Evolutionary conservation across 2,797 vertebrate genomes (phyloP).

Genomic region (Characodon lateralis): DNA sequence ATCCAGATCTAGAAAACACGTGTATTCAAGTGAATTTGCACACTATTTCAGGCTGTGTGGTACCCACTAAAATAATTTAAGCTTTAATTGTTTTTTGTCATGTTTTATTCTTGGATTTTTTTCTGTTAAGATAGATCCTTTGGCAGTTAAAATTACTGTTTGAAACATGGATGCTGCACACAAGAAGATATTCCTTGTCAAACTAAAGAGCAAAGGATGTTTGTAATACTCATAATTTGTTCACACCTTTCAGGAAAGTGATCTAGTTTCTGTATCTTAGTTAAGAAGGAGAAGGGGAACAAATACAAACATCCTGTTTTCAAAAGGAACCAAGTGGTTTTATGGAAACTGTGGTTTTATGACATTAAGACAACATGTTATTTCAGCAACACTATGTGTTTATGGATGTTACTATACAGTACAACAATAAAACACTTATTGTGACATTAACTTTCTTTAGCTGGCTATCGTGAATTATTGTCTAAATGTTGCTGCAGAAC

Average conservation of each 20-base stretch:
- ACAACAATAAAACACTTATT: slow-evolving; percentile 28
- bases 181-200: too few relatives aligned
- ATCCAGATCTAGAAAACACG: too few relatives aligned
- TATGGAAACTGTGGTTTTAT: slow-evolving; percentile 17
- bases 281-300: slow-evolving; percentile 20
- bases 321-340: slow-evolving; percentile 29
- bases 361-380: not conserved
- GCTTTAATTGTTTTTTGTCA: not conserved
- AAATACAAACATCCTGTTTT: slow-evolving; percentile 26
- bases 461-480: not conserved
- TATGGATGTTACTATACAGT: not conserved
- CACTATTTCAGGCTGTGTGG: too few relatives aligned
- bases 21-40: too few relatives aligned
- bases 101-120: not conserved
- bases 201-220: not conserved
- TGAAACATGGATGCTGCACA: too few relatives aligned
- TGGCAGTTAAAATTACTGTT: too few relatives aligned
- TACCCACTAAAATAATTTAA: not conserved
- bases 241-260: slow-evolving; percentile 8
- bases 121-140: not conserved
- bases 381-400: slow-evolving; percentile 24
- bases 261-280: not conserved
- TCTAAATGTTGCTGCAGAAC: not conserved
- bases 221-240: not conserved
- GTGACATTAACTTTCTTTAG: slow-evolving; percentile 23